phyloP scores from a whole-genome alignment of 37 sponge, comb jelly and placozoan species.

The Theonella swinhoei region DNA sequence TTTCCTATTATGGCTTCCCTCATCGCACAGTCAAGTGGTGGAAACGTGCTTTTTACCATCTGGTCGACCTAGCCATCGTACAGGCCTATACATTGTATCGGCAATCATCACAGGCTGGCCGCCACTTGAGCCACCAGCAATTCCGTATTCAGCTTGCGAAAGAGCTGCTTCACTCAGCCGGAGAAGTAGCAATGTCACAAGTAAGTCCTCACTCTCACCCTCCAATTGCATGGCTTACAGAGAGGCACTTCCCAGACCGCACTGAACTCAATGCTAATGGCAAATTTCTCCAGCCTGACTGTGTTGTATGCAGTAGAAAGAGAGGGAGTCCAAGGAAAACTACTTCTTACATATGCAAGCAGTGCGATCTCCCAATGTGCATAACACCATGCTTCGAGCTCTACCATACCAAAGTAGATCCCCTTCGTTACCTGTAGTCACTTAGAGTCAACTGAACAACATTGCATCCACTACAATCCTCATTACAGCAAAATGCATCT shows the following conservation, averaged over 20 bases:
- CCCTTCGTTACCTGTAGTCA: not conserved
- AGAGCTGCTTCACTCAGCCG: no score
- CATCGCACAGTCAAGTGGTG: no score
- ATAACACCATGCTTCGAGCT: slow-evolving; percentile 57
- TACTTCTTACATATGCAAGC: slow-evolving; percentile 25
- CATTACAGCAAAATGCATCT: no score
- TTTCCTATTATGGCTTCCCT: no score
- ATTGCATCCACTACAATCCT: no score
- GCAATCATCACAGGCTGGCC: no score
- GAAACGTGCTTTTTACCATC: slow-evolving; percentile 27
- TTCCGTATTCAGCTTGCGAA: slow-evolving; percentile 31
- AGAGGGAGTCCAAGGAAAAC: not conserved
- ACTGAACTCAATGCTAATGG: not conserved
- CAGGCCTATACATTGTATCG: no score
- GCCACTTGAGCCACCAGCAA: no score
- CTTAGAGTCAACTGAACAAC: no score
- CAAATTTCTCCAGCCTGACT: not conserved
- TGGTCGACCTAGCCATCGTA: slow-evolving; percentile 17
- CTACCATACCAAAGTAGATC: slow-evolving; percentile 47
- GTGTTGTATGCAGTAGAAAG: slow-evolving; percentile 31
- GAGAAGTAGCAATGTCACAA: no score
- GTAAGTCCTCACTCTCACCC: no score
- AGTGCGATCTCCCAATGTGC: slow-evolving; percentile 35
- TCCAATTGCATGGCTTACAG: slow-evolving; percentile 38
- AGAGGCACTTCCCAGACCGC: slow-evolving; percentile 22